Base-by-base conservation (phyloP, 1,140 invertebrate genomes). In the Solen grandis region DNA sequence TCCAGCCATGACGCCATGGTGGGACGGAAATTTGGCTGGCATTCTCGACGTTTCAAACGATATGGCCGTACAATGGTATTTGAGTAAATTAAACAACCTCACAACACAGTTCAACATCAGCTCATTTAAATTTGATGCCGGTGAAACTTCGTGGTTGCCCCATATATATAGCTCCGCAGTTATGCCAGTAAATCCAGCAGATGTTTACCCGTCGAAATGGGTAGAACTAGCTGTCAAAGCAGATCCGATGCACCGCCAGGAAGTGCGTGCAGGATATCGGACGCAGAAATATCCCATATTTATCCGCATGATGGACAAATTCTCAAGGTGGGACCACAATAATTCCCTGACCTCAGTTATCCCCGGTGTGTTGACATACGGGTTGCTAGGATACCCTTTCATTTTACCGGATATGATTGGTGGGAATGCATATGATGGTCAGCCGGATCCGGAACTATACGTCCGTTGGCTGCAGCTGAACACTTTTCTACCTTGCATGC, bases 351-450 rank as follows among this genome's bases (percentile, higher is more conserved):
- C 95, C 86, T 96, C 96, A 0, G 87, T 98, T 10, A 95, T 98
- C 41, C 96, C 97, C 0, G 95, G 96, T 1, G 91, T 96, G 0
- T 91, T 97, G 0, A 95, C 95, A 36, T 96, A 98, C 80, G 97
- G 97, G 83, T 88, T 97, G 50, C 94, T 96, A 75, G 97, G 97
- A 2, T 98, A 98, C 92, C 94, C 95, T 0, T 95, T 96, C 85
- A 95, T 98, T 10, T 91, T 99, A 1, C 97, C 97, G 0, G 97
- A 98, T 89, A 97, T 98, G 97, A 95, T 99, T 84, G 97, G 97
- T 2, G 97, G 97, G 2, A 98, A 98, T 90, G 96, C 95, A 0
- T 91, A 94, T 92, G 29, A 87, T n/a, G 75, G 80, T 52, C 75
- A 84, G 19, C 96, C 96, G 0, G 94, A 94, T 3, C 95, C 95